A percentile compares a stretch with the other conserved stretches of the same genome.
phyloP scores from a whole-genome alignment of 2,888 invertebrate genomes.

The Thysanoteuthis rhombus region DNA sequence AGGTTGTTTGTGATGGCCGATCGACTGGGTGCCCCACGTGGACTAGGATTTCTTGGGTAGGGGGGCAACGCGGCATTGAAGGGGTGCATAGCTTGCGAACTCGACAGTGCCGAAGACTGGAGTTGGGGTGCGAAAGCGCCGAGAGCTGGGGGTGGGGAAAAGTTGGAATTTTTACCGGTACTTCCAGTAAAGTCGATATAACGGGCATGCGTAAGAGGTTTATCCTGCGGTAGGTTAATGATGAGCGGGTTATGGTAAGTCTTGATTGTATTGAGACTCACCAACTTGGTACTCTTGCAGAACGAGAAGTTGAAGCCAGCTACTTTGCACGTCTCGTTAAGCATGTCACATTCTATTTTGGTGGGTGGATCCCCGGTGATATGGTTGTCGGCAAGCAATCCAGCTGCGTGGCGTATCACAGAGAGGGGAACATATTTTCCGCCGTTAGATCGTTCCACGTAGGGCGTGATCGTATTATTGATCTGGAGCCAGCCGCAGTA shows the following conservation, averaged over 20 bases:
- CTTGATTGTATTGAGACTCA: slow-evolving; percentile 53
- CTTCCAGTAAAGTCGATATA: slow-evolving; percentile 51
- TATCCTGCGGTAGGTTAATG: slow-evolving; percentile 58
- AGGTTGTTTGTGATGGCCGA: slow-evolving; percentile 28
- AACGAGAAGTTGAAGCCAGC: slow-evolving; percentile 62
- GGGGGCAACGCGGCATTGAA: slow-evolving; percentile 30
- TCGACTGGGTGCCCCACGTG: slow-evolving; percentile 21
- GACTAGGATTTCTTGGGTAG: slow-evolving; percentile 26
- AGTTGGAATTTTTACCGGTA: slow-evolving; percentile 22
- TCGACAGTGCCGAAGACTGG: not conserved
- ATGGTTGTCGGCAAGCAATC: slow-evolving; percentile 51
- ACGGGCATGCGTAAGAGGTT: slow-evolving; percentile 63
- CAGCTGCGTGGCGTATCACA: slow-evolving; percentile 63
- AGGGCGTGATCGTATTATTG: slow-evolving; percentile 92
- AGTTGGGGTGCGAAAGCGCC: not conserved
- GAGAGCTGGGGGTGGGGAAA: slow-evolving; percentile 12
- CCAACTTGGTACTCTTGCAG: slow-evolving; percentile 56
- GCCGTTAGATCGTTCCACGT: slow-evolving; percentile 80
- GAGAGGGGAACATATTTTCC: slow-evolving; percentile 84
- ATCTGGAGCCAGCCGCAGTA: slow-evolving; percentile 63
- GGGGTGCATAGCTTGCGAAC: slow-evolving; percentile 30
- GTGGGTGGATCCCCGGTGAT: slow-evolving; percentile 52
- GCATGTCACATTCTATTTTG: slow-evolving; percentile 55
- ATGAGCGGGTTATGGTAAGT: slow-evolving; percentile 50
- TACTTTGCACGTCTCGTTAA: slow-evolving; percentile 60